Percentiles rank a stretch among this genome's conserved stretches.
phyloP scores from a whole-genome alignment of 1,140 invertebrate genomes.

The Coptotermes formosanus region DNA sequence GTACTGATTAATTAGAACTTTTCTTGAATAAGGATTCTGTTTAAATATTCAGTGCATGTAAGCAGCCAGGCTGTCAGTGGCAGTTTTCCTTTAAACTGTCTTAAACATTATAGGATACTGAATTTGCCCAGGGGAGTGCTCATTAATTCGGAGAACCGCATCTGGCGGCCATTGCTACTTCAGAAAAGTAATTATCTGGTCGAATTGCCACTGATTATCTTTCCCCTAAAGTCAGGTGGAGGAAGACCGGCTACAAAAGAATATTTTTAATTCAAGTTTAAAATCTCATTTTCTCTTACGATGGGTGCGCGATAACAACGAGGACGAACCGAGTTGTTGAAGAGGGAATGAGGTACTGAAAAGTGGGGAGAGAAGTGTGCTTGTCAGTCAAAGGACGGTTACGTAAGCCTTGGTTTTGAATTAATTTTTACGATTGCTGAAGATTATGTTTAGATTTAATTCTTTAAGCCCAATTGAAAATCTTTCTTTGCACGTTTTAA shows the following conservation, averaged over 20 bases:
- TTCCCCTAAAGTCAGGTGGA: neutral
- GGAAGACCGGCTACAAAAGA: neutral
- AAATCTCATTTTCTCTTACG: conserved; percentile 17
- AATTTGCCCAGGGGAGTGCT: neutral
- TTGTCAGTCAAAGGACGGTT: conserved; percentile 11
- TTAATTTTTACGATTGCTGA: neutral
- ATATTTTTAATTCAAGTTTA: conserved; percentile 20
- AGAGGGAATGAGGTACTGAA: neutral
- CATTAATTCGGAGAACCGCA: neutral
- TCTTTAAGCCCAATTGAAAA: neutral
- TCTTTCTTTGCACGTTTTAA: neutral
- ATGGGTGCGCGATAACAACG: neutral
- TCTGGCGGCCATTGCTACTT: neutral
- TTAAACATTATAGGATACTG: neutral
- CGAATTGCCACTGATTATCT: conserved; percentile 12
- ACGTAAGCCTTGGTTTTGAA: neutral
- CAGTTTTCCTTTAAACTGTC: neutral
- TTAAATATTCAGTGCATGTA: no score
- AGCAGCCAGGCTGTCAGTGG: neutral
- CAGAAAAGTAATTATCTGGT: conserved; percentile 14
- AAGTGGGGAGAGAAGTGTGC: neutral
- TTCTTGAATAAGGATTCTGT: no score
- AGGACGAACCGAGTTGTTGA: no score
- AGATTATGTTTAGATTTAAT: conserved; percentile 18
- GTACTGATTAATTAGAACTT: no score